Base-by-base conservation (phyloP, 2,888 invertebrate species). In the Ophioninae sp. region DNA sequence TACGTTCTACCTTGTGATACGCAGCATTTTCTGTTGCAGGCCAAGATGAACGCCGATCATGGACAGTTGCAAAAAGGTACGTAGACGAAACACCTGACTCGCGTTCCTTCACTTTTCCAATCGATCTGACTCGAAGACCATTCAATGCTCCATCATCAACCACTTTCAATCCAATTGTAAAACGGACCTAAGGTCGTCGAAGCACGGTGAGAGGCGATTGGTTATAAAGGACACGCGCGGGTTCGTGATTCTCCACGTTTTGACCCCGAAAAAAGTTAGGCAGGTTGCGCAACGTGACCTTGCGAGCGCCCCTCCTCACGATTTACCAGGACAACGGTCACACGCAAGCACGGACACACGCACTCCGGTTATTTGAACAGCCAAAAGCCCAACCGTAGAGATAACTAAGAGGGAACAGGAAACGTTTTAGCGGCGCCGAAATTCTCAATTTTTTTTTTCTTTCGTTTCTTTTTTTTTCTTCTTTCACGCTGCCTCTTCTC, bases 41-140 rank as follows among this genome's bases (percentile, higher is more conserved):
- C 94, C 79, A 94, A 94, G 89, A 94, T 94, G 94, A 94, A 93
- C 87, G 92, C 93, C 78, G 93, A 93, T 87, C 93, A 93, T 77
- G 89, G 90, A 76, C 94, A 94, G 87, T 93, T 94, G 93, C 94
- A 94, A 87, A 94, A 94, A 93, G 94, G 94, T 94, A 91, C 92
- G 93, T 90, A 64, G 37, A 30, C 8, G 7, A 71, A 41, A 71
- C 56, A 61, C 20, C 37, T 22, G 30, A 37, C 23, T 56, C 13
- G 9, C 13, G n/a, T 65, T 65, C 20, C 41, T 37, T 56, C n/a
- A 17, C 56, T 59, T 39, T 9, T 58, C 59, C 59, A 41, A 23
- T 68, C 59, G 6, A n/a, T 20, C 13, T 51, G 13, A 13, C 13
- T 51, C 13, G 3, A 51, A 30, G 30, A 51, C 51, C 13, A 9